Evolutionary conservation across 2,797 vertebrate genomes (phyloP).

Genomic region (Eupleurogrammus muticus): DNA sequence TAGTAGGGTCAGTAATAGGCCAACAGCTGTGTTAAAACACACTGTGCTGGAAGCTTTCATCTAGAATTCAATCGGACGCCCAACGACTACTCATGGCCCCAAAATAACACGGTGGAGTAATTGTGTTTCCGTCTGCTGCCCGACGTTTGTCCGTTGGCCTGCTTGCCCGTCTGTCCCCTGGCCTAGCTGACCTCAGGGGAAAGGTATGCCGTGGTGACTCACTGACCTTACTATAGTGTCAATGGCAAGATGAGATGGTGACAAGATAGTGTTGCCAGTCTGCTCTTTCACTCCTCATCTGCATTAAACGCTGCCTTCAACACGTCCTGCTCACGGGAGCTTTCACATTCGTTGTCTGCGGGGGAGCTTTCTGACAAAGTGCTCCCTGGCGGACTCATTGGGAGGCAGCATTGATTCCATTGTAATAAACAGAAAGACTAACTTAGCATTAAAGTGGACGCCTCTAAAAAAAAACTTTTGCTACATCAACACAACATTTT

Average conservation of each 20-base stretch:
- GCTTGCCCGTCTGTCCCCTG: conserved; percentile 59
- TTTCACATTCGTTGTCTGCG: conserved; percentile 15
- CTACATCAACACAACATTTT: not conserved
- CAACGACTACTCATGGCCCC: conserved; percentile 69
- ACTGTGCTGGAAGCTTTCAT: conserved; percentile 74
- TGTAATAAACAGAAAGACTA: conserved; percentile 19
- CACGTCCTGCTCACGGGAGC: not conserved
- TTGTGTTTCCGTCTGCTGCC: conserved; percentile 73
- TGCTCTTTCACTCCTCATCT: not conserved
- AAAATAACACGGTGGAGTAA: conserved; percentile 77
- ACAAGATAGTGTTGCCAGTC: not conserved
- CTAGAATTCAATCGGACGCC: conserved; percentile 62
- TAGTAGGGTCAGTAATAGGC: conserved; percentile 47
- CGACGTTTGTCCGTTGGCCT: conserved; percentile 55
- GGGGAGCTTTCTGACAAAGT: not conserved
- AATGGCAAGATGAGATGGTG: conserved; percentile 44
- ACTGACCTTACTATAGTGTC: conserved; percentile 48
- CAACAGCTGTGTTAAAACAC: conserved; percentile 73
- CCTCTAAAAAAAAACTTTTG: not conserved
- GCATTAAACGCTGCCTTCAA: not conserved
- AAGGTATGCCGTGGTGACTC: conserved; percentile 56
- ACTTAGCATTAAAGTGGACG: conserved; percentile 8
- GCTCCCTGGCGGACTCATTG: not conserved
- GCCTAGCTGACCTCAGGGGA: conserved; percentile 63
- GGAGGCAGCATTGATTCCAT: conserved; percentile 24